These are phyloP conservation scores for Etheostoma perlongum DNA, from an alignment of 2,797 vertebrate species.

Conservation along the genomic window DNA sequence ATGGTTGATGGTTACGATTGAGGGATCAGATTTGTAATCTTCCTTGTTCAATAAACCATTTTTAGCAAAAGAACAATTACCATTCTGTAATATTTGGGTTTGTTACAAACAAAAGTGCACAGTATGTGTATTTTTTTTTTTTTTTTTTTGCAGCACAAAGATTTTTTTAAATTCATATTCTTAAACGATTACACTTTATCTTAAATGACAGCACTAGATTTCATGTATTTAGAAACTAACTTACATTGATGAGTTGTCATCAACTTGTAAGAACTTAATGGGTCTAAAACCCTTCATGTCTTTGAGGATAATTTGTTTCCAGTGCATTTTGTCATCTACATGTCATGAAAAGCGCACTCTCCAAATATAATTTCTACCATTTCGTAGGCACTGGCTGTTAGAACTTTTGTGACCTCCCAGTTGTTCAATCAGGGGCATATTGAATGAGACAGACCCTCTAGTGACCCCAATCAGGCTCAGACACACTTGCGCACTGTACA, in stretches of 20 bases:
- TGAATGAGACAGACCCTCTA: constrained; percentile 67
- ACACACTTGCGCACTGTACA: constrained; percentile 51
- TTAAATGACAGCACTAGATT: constrained; percentile 28
- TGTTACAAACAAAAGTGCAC: background rate
- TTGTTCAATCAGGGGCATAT: constrained; percentile 68
- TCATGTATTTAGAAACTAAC: constrained; percentile 26
- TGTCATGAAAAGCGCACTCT: constrained; percentile 3
- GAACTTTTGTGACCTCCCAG: constrained; percentile 48
- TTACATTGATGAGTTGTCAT: constrained; percentile 44
- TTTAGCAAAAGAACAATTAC: constrained; percentile 64
- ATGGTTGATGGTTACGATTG: constrained; percentile 61
- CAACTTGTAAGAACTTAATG: constrained; percentile 23
- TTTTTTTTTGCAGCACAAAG: constrained; percentile 22
- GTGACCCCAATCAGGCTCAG: constrained; percentile 75
- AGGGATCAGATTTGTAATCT: constrained; percentile 73
- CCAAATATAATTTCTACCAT: constrained; percentile 29
- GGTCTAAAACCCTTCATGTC: constrained; percentile 23
- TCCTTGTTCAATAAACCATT: constrained; percentile 83
- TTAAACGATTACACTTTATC: constrained; percentile 24
- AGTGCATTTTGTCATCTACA: constrained; percentile 29
- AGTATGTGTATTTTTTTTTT: background rate
- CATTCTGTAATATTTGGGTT: constrained; percentile 39
- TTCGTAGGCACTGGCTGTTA: constrained; percentile 22
- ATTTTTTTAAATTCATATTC: constrained; percentile 24
- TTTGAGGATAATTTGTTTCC: constrained; percentile 24